Evolutionary conservation across 2,888 invertebrate genomes (phyloP), one percentile per base, ranked within the genome.

Genomic region (Cephonodes hylas): DNA sequence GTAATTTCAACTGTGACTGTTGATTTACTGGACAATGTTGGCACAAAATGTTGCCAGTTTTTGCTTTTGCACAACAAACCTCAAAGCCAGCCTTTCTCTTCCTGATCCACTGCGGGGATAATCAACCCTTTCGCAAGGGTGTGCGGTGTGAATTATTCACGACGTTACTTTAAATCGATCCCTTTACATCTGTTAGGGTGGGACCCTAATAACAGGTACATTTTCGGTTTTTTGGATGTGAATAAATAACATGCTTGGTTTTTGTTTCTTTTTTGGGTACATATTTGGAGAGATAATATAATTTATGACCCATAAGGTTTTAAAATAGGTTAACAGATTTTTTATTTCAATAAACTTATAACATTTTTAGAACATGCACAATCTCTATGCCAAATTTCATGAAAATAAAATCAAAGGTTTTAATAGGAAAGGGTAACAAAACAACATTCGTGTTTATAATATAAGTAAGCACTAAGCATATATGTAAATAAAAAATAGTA

Each of bases 71-170:
- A 42, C 65, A 72, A 68, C 62, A 65, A 71, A 68, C 73, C 73
- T 72, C 67, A 72, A 74, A 73, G 73, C 74, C 66, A 65, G 65
- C 64, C 66, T 57, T 67, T 70, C 66, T 73, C 81, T 84, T 84
- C 82, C 80, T 81, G 83, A 81, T 77, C 74, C 75, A 71, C 64
- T 70, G 66, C 77, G 69, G 79, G 79, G 77, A 83, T 79, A 79
- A 83, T 80, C 81, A 83, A 82, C 85, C 86, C 84, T 80, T 76
- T 65, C 65, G 66, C 63, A 72, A 70, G 80, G 76, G 75, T 72
- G 77, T 75, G 77, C 71, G 71, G 70, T 67, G 74, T 85, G 84
- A 85, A 87, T 86, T 77, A 85, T 87, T 86, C 83, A 85, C 76
- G 79, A 75, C 74, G 71, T 72, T 70, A 71, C 76, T 81, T 81